Evolutionary conservation across 2,888 invertebrate species (phyloP).

Genomic region (Lasioglossum vierecki): DNA sequence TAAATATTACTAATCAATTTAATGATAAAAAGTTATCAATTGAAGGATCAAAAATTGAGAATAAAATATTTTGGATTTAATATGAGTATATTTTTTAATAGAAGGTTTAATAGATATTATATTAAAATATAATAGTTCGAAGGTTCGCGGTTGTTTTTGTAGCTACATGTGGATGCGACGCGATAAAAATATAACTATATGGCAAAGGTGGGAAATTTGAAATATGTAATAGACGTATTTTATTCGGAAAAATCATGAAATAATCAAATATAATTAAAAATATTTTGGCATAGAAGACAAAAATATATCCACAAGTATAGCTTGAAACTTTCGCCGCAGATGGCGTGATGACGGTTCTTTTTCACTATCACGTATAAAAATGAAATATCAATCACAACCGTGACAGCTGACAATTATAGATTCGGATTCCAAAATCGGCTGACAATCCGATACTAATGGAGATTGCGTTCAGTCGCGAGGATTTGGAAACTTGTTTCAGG

Average conservation of each 20-base stretch:
- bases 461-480: background rate
- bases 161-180: background rate
- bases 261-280: background rate
- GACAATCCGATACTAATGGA: background rate
- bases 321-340: background rate
- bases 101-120: too few species aligned
- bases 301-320: background rate
- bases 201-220: background rate
- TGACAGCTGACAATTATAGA: background rate
- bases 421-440: background rate
- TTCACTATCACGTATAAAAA: conserved; percentile 1
- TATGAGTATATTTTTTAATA: too few species aligned
- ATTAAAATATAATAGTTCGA: too few species aligned
- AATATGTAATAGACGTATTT: background rate
- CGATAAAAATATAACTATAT: background rate
- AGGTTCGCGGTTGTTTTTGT: background rate
- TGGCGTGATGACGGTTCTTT: background rate
- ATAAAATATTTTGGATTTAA: too few species aligned
- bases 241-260: background rate
- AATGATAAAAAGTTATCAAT: too few species aligned
- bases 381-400: background rate
- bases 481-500: background rate
- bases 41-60: too few species aligned
- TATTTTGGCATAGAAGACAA: background rate
- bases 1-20: too few species aligned